phyloP scores from a whole-genome alignment of 2,113 vertebrate species.

The Dissostichus mawsoni region DNA sequence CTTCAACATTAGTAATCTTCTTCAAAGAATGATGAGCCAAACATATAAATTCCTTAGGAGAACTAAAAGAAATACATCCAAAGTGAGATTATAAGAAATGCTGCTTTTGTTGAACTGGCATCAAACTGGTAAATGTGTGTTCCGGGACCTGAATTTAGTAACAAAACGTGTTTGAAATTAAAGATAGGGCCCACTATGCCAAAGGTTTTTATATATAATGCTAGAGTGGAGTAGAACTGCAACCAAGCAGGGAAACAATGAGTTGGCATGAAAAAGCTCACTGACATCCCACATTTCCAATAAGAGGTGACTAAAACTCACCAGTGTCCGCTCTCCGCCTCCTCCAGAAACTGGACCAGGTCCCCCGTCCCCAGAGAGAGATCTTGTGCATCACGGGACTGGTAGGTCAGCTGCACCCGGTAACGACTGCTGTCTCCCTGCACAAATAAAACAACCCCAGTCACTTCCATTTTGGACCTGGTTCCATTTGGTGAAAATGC shows the following conservation, averaged over 20 bases:
- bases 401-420: slow-evolving; percentile 86
- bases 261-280: not conserved
- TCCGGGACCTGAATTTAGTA: slow-evolving; percentile 13
- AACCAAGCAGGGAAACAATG: not conserved
- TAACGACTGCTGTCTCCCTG: slow-evolving; percentile 84
- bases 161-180: slow-evolving; percentile 1
- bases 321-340: slow-evolving; percentile 88
- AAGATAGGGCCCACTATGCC: not conserved
- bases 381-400: slow-evolving; percentile 79
- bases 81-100: not conserved
- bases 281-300: not conserved
- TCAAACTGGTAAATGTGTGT: slow-evolving; percentile 5
- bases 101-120: not conserved
- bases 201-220: not conserved
- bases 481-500: too few species aligned
- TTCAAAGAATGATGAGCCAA: slow-evolving; percentile 2
- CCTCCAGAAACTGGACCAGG: slow-evolving; percentile 87
- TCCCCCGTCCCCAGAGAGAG: slow-evolving; percentile 83
- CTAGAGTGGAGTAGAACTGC: not conserved
- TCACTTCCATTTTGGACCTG: not conserved
- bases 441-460: not conserved
- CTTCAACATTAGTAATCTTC: not conserved
- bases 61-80: not conserved
- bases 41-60: not conserved
- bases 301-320: slow-evolving; percentile 74